Evolutionary conservation across 2,113 vertebrate genomes (phyloP), one percentile per base, ranked within the genome.

Genomic region (Paradoxurus hermaphroditus): DNA sequence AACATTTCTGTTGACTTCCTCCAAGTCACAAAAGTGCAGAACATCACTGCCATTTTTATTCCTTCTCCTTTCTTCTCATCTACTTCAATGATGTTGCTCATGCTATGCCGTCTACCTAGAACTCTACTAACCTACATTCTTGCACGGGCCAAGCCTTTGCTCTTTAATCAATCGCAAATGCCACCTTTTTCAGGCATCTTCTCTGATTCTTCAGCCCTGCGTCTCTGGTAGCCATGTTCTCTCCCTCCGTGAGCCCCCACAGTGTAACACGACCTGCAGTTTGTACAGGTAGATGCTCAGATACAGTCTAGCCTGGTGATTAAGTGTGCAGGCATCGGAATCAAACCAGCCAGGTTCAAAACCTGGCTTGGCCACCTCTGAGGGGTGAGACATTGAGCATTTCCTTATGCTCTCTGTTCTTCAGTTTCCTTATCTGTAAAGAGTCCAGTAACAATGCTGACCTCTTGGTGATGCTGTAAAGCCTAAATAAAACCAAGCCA

Each of bases 241-340:
- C 31, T 13, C 41, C 12, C 1, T 44, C 44, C 19, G n/a, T 1
- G 46, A 83, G 23, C 8, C 39, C 10, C 18, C 4, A 3, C 1
- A 2, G 4, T 4, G 27, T 59, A 21, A 39, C 21, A 3, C n/a
- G 39, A 0, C 36, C 18, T 46, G 29, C 19, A 39, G 12, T 1
- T 16, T 7, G 21, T 15, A 4, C 0, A 39, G 59, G 29, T 7
- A 23, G 31, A 13, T 27, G 21, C 9, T 27, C 12, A 14, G 53
- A 51, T 3, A 2, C 29, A 70, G 65, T 4, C 51, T 14, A 16
- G 14, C 31, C 15, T 62, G 29, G 29, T 41, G 63, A 75, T 9
- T 44, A 56, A 62, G 21, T 21, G 1, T 25, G 7, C 23, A 31
- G 36, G 9, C 0, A 0, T 56, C 34, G 15, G 41, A 39, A 4